Evolutionary conservation across 1,140 invertebrate genomes (phyloP), one percentile per base, ranked within the genome.

Genomic region (Lordiphosa stackelbergi): DNA sequence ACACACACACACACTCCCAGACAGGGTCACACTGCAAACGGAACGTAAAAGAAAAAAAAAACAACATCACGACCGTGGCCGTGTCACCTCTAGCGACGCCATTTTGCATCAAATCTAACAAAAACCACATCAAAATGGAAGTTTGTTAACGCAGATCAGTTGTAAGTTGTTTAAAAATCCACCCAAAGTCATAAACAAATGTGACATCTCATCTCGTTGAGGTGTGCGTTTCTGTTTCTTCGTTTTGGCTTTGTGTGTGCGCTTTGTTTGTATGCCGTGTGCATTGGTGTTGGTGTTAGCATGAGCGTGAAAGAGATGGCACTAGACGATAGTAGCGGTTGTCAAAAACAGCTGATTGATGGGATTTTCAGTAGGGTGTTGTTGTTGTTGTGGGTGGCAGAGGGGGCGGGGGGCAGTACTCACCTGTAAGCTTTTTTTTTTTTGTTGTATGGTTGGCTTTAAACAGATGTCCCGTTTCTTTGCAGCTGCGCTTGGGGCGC

Each of bases 321-420:
- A 55, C 43, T 53, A 65, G 36, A 41, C 43, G 24, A 56, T 13
- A 56, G 37, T 66, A 65, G 64, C 65, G 65, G 66, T 69, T 69
- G 66, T 68, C 66, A 69, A 69, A 69, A 69, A 69, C 66, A 69
- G 66, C 66, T 69, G 66, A 69, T 69, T 19, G 37, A 54, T 46
- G 10, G 37, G 52, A 48, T 43, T 55, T 41, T 31, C 12, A 24
- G n/a, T 7, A 7, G 13, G 24, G 22, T 4, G 28, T 24, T 38
- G n/a, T 31, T 7, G 28, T 8, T 7, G 35, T 6, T 16, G 12
- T 9, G 24, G n/a, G 38, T 3, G 34, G 36, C n/a, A n/a, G n/a
- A 10, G 34, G 13, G n/a, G 9, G n/a, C 12, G 5, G 34, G 64
- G 24, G 47, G n/a, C 24, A 34, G 45, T 49, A 69, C 64, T 69